Conservation (phyloP, 2,113 vertebrate genomes). For the Pollimyrus isidori region DNA sequence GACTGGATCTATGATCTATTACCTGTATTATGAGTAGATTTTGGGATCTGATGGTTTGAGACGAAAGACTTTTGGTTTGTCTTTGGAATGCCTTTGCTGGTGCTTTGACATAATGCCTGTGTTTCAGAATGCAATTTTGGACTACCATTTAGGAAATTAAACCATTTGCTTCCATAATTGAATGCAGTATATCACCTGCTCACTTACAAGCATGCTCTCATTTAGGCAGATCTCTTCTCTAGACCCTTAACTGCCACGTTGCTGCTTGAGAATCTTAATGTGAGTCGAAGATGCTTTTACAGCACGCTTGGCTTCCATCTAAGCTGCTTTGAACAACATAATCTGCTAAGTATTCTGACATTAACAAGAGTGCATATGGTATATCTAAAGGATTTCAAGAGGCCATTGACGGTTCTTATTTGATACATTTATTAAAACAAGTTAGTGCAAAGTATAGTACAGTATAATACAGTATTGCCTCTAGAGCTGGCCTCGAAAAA, state of each 20-base stretch:
- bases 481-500: neutral
- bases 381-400: neutral
- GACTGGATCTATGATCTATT: neutral
- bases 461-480: neutral
- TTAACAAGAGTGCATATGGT: neutral
- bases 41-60: neutral
- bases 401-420: neutral
- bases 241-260: neutral
- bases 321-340: neutral
- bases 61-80: neutral
- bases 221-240: neutral
- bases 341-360: neutral
- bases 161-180: neutral
- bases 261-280: neutral
- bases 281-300: neutral
- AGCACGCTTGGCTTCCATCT: neutral
- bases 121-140: neutral
- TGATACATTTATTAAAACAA: slow-evolving; percentile 2
- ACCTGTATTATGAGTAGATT: neutral
- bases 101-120: neutral
- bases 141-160: neutral
- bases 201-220: neutral
- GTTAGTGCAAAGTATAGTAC: neutral
- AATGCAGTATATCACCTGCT: neutral
- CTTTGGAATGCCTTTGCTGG: neutral